phyloP scores from a whole-genome alignment of 2,113 vertebrate genomes.

The Macrotus californicus region DNA sequence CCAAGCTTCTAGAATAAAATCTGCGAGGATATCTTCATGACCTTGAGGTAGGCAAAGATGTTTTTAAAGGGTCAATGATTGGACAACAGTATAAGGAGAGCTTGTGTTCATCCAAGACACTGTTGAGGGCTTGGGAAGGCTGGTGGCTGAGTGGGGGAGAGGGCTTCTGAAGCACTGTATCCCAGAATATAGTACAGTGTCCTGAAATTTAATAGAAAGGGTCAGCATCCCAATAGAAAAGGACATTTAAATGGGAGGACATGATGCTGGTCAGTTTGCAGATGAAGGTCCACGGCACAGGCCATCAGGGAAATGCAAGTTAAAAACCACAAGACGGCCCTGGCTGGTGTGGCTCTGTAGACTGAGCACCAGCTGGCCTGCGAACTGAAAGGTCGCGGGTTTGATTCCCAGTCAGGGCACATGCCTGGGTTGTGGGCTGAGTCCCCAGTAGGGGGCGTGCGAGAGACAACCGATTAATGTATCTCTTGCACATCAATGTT shows the following conservation, averaged over 20 bases:
- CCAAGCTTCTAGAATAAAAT: background rate
- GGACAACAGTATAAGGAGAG: background rate
- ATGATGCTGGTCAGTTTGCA: background rate
- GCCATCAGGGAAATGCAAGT: background rate
- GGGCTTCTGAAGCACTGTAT: background rate
- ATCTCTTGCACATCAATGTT: background rate
- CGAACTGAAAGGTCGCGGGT: background rate
- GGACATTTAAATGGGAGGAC: background rate
- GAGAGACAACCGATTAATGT: background rate
- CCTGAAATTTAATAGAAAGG: background rate
- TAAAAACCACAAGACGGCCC: background rate
- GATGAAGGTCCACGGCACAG: background rate
- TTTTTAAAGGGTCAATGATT: background rate
- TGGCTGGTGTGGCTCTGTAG: background rate
- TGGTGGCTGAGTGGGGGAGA: fast-evolving
- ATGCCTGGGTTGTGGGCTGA: background rate
- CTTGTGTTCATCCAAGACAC: background rate
- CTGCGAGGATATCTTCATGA: background rate
- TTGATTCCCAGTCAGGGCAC: background rate
- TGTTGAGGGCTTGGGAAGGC: background rate
- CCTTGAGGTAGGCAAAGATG: background rate
- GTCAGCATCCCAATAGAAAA: background rate
- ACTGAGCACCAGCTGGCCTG: no score
- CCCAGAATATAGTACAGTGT: background rate
- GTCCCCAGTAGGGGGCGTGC: background rate